Base-by-base conservation (phyloP, 2,888 invertebrate species). In the Liodrosophila aerea region DNA sequence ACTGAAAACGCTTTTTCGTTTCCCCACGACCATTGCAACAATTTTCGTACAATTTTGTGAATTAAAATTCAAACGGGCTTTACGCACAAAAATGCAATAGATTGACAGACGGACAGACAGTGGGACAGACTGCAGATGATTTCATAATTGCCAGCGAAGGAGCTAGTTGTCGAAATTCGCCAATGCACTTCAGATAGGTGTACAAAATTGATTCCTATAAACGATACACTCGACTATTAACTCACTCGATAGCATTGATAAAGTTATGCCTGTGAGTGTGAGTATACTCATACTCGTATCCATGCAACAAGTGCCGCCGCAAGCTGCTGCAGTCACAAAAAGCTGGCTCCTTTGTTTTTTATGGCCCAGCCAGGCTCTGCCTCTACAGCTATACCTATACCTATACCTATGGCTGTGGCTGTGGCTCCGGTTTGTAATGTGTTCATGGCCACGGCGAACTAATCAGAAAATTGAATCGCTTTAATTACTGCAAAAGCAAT, bases 401-500 rank as follows among this genome's bases (percentile, higher is more conserved):
- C n/a, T n/a, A n/a, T n/a, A n/a, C n/a, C n/a, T n/a, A n/a, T n/a
- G n/a, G 2, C 12, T 40, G 18, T 40, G 27, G 50, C 44, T 40
- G 33, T 18, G n/a, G 18, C 39, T 64, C n/a, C 18, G 43, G 41
- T 54, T 41, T 57, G 67, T 74, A 72, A 74, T 60, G 64, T 77
- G 72, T 74, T 76, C 81, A 81, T 81, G 84, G 84, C 78, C 81
- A 84, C 73, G 82, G 85, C 87, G 80, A 87, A 85, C 87, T 88
- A 88, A 89, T 89, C 88, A 87, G 87, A 88, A 87, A 88, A 88
- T 88, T 88, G 86, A 88, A 88, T 89, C 89, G 88, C 87, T 87
- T 88, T 88, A 88, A 88, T 88, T 88, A 88, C 88, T 87, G 85
- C 82, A 74, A 88, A 88, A 83, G 88, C 87, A 87, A 87, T 84